phyloP scores from a whole-genome alignment of 2,113 vertebrate genomes.

The Anhinga anhinga region DNA sequence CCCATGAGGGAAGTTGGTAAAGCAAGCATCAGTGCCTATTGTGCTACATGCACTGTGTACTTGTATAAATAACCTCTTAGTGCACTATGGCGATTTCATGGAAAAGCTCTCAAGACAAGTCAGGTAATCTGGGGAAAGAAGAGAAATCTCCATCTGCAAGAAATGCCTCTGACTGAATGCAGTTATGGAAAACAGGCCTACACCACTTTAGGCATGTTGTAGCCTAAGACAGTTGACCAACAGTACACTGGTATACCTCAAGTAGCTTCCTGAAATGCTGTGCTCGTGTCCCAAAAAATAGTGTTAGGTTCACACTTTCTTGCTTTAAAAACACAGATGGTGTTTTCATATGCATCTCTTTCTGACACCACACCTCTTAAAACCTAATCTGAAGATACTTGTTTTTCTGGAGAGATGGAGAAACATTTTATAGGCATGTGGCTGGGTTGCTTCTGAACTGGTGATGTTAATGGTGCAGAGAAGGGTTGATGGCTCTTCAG shows the following conservation, averaged over 20 bases:
- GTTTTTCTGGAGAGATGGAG: background rate
- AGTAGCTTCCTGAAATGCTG: background rate
- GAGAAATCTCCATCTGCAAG: background rate
- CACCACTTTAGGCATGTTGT: background rate
- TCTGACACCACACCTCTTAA: background rate
- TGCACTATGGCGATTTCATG: background rate
- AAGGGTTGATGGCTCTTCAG: background rate
- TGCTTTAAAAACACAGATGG: background rate
- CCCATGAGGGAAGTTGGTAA: background rate
- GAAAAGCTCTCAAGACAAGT: background rate
- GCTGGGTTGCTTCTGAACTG: background rate
- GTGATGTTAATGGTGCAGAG: background rate
- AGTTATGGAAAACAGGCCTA: background rate
- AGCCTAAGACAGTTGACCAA: background rate
- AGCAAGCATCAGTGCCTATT: background rate
- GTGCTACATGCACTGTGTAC: too few relatives aligned
- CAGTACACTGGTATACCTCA: background rate
- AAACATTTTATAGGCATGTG: background rate
- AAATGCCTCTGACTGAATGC: background rate
- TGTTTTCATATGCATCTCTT: background rate
- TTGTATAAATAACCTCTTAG: background rate
- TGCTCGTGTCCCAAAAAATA: background rate
- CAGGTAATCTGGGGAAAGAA: background rate
- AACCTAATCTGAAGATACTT: background rate
- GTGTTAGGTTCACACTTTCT: background rate